Evolutionary conservation across 2,797 vertebrate genomes (phyloP), one percentile per base, ranked within the genome.

Genomic region (Enteromius unitaeniatus): DNA sequence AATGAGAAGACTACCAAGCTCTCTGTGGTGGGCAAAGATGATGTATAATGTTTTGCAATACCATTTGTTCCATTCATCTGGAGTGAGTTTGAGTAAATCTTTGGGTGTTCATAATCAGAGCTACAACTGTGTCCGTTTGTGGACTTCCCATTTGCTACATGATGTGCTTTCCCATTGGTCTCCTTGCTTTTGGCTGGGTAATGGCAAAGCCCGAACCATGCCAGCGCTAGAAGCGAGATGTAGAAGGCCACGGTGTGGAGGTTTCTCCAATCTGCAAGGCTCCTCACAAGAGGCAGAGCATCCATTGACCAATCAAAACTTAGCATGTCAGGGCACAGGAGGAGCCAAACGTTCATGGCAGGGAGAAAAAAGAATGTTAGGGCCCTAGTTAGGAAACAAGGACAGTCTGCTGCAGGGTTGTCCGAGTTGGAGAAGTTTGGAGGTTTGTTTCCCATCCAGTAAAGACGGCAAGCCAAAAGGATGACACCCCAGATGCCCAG

Each of bases 291-390:
- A 90, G 98, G 98, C 91, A 99, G 92, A 0, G 98, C 97, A 68
- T 99, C 98, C 98, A 99, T 99, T 9, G 98, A 99, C 98, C 98
- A 99, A 88, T 99, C 98, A 86, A 99, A 99, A 91, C 98, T 99
- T 82, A 99, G 96, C 0, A 92, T 98, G 91, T 99, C 95, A 0
- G 98, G 98, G 93, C 97, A 99, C 31, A 99, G 94, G 89, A 99
- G 92, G 67, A 99, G 95, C 97, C 98, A 98, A 67, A 97, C 93
- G 90, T 99, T 99, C 91, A 96, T 93, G 64, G 96, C 94, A 7
- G 98, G 98, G 86, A 99, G 92, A 89, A 99, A 96, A 86, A 97
- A 91, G 92, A 99, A 99, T 53, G 98, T 99, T 9, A 99, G 92
- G 0, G 89, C 92, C 88, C 97, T 95, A n/a, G 96, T 96, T 88